Percentiles rank a stretch among this genome's conserved stretches.
Conservation (phyloP, 2,797 vertebrate genomes). For the Sparidentex hasta region DNA sequence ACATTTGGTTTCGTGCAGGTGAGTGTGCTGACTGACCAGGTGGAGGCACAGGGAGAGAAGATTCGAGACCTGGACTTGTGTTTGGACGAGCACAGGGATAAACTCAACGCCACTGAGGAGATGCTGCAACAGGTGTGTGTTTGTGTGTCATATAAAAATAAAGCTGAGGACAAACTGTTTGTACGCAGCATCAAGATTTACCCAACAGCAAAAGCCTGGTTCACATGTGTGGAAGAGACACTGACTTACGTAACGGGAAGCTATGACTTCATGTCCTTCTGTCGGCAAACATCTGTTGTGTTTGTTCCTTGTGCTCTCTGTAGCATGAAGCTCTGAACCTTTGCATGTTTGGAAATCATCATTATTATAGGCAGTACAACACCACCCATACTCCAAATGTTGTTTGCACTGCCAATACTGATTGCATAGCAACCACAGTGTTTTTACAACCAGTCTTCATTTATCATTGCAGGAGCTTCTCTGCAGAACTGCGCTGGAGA, state of each 20-base stretch:
- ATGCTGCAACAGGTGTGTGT: constrained; percentile 95
- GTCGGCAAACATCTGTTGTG: constrained; percentile 2
- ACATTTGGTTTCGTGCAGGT: constrained; percentile 84
- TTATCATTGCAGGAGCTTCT: constrained; percentile 90
- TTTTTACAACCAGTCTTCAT: background rate
- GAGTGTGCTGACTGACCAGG: constrained; percentile 98
- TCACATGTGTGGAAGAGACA: background rate
- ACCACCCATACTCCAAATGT: background rate
- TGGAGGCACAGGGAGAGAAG: constrained; percentile 98
- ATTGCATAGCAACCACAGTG: background rate
- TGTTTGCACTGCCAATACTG: background rate
- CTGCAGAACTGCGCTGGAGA: constrained; percentile 93
- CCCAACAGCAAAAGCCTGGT: background rate
- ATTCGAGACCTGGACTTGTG: constrained; percentile 96
- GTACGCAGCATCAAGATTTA: background rate
- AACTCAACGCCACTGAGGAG: constrained; percentile 95
- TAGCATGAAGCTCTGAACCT: background rate
- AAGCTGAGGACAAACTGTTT: background rate
- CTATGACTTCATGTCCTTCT: background rate
- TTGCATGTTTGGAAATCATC: background rate
- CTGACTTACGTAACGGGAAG: background rate
- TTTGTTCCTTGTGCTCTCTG: background rate
- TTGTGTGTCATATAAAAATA: background rate
- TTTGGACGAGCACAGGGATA: constrained; percentile 96
- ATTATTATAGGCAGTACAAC: background rate